Evolutionary conservation across 2,113 vertebrate species (phyloP), one percentile per base, ranked within the genome.

Genomic region (Aphyosemion australe): DNA sequence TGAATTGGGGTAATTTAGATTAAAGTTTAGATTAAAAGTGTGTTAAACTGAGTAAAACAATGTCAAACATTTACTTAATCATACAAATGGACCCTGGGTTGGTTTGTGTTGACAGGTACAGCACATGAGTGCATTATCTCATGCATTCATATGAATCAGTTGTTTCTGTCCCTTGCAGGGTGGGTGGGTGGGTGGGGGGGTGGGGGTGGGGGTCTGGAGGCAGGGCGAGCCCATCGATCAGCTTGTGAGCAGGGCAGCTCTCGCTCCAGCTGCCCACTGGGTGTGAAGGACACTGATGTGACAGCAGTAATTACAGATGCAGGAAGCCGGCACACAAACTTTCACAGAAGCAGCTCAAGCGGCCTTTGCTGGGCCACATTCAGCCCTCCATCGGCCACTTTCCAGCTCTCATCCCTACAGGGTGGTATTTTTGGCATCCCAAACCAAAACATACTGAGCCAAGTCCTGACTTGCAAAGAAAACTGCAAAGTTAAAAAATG

Each of bases 201-300:
- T n/a, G n/a, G n/a, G n/a, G n/a, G n/a, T n/a, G 57, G 67, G 49
- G 3, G 47, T 75, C 78, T 61, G 46, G 68, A 72, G 83, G 71
- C 62, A 53, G 61, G 65, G 60, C 19, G 32, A 72, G 60, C 66
- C 59, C 73, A 91, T 92, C 48, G 87, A 92, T 89, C 52, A 16
- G 55, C 60, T 51, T 16, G 45, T 50, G 57, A 49, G 34, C 67
- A 41, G 49, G 37, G 18, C 59, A 87, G 77, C 74, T 68, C 48
- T 64, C 59, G 56, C 66, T 76, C 74, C 55, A 71, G 66, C 84
- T 88, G 80, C 54, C 87, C 78, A 89, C 76, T 85, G 90, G 82
- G 87, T 90, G 90, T 92, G 91, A 89, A 90, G 92, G 90, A 79
- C 89, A 92, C 87, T 53, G 82, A 83, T 88, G 84, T 93, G 92